A percentile compares a stretch with the other conserved stretches of the same genome.
Conservation (phyloP, 2,888 invertebrate genomes). For the Pinctada fucata region DNA sequence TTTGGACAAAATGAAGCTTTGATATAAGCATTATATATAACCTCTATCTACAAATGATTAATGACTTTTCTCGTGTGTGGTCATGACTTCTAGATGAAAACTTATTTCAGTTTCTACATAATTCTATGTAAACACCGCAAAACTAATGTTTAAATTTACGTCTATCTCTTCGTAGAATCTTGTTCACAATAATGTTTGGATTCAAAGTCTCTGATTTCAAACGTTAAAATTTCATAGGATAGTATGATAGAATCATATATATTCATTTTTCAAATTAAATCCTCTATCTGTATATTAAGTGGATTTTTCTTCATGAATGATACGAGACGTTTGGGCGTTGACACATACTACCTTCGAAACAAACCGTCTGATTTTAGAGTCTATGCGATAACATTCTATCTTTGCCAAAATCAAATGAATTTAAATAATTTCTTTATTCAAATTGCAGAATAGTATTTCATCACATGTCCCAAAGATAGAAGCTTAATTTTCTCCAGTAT, state of each 20-base stretch:
- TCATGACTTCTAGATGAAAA: not conserved
- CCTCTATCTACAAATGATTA: not conserved
- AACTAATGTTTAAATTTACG: constrained; percentile 27
- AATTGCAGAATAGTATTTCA: constrained; percentile 1
- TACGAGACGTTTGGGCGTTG: not conserved
- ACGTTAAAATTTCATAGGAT: not conserved
- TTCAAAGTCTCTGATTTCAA: constrained; percentile 4
- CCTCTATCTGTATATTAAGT: constrained; percentile 3
- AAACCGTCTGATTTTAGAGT: not conserved
- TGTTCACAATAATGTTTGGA: not conserved
- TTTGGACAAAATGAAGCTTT: too few relatives aligned
- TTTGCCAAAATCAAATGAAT: constrained; percentile 13
- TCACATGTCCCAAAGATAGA: not conserved
- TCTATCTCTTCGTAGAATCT: constrained; percentile 14
- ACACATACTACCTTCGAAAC: not conserved
- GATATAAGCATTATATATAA: not conserved
- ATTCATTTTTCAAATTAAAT: constrained; percentile 14
- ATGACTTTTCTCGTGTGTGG: not conserved
- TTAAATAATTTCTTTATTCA: constrained; percentile 21
- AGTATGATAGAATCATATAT: constrained; percentile 6
- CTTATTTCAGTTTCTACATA: not conserved
- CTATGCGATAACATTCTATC: constrained; percentile 4
- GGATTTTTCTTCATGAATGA: not conserved
- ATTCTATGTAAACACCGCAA: not conserved
- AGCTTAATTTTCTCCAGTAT: not conserved